phyloP scores from a whole-genome alignment of 2,888 invertebrate species.

The Reticulitermes lucifugus region DNA sequence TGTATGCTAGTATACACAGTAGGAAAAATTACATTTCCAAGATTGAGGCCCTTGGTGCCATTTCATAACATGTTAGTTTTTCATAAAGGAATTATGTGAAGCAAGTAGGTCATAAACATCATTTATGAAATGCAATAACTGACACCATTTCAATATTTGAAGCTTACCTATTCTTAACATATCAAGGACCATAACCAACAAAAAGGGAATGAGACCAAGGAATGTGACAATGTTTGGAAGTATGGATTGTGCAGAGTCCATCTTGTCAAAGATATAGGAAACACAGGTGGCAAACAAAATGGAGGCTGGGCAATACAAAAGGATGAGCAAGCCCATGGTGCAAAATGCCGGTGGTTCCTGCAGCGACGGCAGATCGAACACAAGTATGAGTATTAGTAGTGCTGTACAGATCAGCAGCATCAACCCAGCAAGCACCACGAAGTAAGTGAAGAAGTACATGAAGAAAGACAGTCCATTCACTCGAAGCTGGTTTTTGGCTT shows the following conservation, averaged over 20 bases:
- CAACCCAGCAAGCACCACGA: conserved; percentile 76
- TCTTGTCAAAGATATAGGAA: conserved; percentile 84
- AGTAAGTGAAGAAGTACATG: conserved; percentile 81
- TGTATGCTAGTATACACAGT: too few relatives aligned
- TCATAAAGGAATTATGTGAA: too few relatives aligned
- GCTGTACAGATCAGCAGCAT: conserved; percentile 76
- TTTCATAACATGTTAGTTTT: too few relatives aligned
- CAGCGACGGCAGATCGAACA: conserved; percentile 78
- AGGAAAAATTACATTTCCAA: too few relatives aligned
- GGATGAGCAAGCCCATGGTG: conserved; percentile 73
- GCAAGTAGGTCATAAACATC: too few relatives aligned
- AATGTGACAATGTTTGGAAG: conserved; percentile 82
- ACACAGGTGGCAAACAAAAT: conserved; percentile 81
- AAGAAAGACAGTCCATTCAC: conserved; percentile 83
- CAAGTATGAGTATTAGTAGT: conserved; percentile 72
- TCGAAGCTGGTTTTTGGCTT: conserved; percentile 84
- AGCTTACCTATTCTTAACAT: conserved; percentile 45
- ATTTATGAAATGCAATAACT: neutral
- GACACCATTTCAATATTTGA: neutral
- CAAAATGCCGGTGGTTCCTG: conserved; percentile 77
- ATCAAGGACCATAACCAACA: conserved; percentile 78
- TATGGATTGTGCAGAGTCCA: conserved; percentile 85
- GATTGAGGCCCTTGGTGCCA: too few relatives aligned
- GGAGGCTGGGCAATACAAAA: conserved; percentile 80
- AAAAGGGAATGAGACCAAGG: conserved; percentile 80